phyloP scores from a whole-genome alignment of 2,113 vertebrate genomes.

The Epinephelus lanceolatus region DNA sequence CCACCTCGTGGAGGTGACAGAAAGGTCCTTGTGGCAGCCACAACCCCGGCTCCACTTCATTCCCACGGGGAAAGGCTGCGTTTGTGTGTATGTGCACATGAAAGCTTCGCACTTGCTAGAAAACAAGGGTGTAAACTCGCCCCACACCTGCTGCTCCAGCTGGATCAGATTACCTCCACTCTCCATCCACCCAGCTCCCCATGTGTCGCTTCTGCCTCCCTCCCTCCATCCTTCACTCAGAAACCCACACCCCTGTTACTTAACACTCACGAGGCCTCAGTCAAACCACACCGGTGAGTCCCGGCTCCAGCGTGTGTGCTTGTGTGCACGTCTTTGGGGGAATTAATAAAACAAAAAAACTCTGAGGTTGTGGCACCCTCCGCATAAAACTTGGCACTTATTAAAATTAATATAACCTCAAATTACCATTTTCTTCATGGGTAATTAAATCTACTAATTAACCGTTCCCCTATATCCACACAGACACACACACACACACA shows the following conservation, averaged over 20 bases:
- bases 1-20: conserved; percentile 16
- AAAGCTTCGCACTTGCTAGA: conserved; percentile 41
- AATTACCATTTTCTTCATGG: conserved; percentile 49
- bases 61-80: neutral
- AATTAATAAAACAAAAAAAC: conserved; percentile 21
- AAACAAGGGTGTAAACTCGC: conserved; percentile 60
- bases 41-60: conserved; percentile 12
- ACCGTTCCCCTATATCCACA: conserved; percentile 16
- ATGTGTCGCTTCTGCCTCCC: conserved; percentile 14
- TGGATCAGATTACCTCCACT: conserved; percentile 63
- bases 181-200: conserved; percentile 42
- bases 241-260: conserved; percentile 61
- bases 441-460: conserved; percentile 66
- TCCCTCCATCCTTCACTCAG: conserved; percentile 20
- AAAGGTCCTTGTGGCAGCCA: conserved; percentile 32
- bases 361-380: neutral
- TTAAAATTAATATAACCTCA: conserved; percentile 55
- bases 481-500: neutral
- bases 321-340: conserved; percentile 4
- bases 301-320: conserved; percentile 48
- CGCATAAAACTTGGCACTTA: conserved; percentile 9
- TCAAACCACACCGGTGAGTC: conserved; percentile 60
- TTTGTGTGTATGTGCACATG: conserved; percentile 4
- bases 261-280: conserved; percentile 61
- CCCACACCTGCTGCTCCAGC: conserved; percentile 66